A percentile compares a stretch with the other conserved stretches of the same genome.
Evolutionary conservation across 2,888 invertebrate species (phyloP).

Genomic region (Cheilosia variabilis): DNA sequence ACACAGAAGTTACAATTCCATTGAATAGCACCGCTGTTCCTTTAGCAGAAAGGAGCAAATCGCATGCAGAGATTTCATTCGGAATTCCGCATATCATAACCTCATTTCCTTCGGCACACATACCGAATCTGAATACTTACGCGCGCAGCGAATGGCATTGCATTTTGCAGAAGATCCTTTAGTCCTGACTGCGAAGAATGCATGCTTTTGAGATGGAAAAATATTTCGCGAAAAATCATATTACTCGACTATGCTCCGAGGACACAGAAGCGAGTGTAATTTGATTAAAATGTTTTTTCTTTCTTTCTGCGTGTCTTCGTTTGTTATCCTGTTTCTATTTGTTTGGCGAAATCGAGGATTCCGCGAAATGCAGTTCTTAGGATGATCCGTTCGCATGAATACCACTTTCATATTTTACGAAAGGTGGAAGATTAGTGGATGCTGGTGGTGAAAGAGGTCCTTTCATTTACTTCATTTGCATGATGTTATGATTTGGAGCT

Average conservation of each 20-base stretch:
- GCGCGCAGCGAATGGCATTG: slow-evolving; percentile 31
- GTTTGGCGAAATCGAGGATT: slow-evolving; percentile 13
- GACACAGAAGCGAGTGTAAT: slow-evolving; percentile 52
- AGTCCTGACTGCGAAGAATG: slow-evolving; percentile 3
- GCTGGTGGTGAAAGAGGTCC: neutral
- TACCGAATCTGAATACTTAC: slow-evolving; percentile 41
- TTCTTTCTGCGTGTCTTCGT: neutral
- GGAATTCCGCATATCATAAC: slow-evolving; percentile 67
- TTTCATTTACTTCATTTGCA: neutral
- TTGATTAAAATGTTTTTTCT: slow-evolving; percentile 57
- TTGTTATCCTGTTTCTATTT: slow-evolving; percentile 4
- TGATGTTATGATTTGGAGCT: neutral
- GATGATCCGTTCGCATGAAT: neutral
- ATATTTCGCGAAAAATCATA: slow-evolving; percentile 24
- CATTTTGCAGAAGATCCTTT: slow-evolving; percentile 5
- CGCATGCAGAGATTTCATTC: slow-evolving; percentile 62
- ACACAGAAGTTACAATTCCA: slow-evolving; percentile 35
- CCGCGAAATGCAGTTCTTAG: slow-evolving; percentile 7
- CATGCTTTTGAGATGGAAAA: slow-evolving; percentile 28
- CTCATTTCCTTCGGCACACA: slow-evolving; percentile 58
- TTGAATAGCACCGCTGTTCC: slow-evolving; percentile 12
- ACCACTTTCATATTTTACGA: neutral
- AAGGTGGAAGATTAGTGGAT: neutral
- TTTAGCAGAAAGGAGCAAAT: slow-evolving; percentile 33
- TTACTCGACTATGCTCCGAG: slow-evolving; percentile 28